phyloP scores from a whole-genome alignment of 2,113 vertebrate genomes.

The Nerophis lumbriciformis region DNA sequence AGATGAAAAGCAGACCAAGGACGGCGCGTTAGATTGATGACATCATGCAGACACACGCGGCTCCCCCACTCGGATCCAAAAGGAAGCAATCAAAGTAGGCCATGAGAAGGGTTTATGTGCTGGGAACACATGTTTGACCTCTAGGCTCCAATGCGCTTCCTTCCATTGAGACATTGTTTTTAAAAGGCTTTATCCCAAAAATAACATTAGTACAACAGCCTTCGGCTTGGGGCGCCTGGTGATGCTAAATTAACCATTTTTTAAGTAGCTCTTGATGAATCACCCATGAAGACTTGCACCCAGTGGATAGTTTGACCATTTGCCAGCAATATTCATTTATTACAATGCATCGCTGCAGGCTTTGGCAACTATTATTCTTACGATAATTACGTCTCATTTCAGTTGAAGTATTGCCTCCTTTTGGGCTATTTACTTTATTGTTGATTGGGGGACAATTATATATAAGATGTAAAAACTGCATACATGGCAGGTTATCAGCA shows the following conservation, averaged over 20 bases:
- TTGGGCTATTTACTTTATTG: background rate
- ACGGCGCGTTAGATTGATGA: constrained; percentile 34
- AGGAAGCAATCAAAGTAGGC: constrained; percentile 23
- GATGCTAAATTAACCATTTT: background rate
- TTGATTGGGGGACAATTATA: background rate
- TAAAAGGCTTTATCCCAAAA: background rate
- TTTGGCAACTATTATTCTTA: background rate
- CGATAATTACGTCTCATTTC: background rate
- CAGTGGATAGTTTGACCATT: background rate
- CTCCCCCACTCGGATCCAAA: constrained; percentile 3
- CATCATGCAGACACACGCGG: constrained; percentile 18
- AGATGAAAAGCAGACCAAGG: constrained; percentile 52
- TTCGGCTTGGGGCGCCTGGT: background rate
- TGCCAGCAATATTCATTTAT: constrained; percentile 5
- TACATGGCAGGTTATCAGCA: background rate
- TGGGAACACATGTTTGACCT: background rate
- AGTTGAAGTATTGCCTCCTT: background rate
- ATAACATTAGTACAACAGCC: background rate
- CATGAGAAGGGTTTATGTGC: background rate
- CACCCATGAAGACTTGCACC: background rate
- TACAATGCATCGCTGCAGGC: background rate
- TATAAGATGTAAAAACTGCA: too few species aligned
- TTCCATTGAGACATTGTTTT: constrained; percentile 1
- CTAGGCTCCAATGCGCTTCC: background rate
- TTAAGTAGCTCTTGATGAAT: constrained; percentile 3